Conservation (phyloP, 2,113 vertebrate species). For the Cromileptes altivelis region DNA sequence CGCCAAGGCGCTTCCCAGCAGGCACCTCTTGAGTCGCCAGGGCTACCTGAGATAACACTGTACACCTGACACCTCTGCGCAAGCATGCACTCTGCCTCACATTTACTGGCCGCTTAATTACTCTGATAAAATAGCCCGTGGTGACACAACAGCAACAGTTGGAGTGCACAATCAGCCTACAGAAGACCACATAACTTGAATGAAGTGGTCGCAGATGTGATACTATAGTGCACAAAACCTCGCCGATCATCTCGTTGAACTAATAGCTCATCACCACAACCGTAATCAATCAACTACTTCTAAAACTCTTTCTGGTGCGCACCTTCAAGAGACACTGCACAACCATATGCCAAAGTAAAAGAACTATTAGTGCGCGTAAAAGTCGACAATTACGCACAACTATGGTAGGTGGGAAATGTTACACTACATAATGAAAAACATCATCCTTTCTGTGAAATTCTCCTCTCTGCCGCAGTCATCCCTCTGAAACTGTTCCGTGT, state of each 20-base stretch:
- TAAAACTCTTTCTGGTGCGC: constrained; percentile 21
- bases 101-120: constrained; percentile 15
- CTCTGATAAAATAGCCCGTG: not conserved
- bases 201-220: not conserved
- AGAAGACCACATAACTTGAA: constrained; percentile 5
- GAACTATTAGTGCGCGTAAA: constrained; percentile 27
- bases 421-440: not conserved
- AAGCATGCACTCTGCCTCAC: constrained; percentile 30
- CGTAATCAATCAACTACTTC: not conserved
- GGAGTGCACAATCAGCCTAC: not conserved
- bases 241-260: not conserved
- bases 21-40: constrained; percentile 49
- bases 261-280: not conserved
- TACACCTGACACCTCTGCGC: constrained; percentile 73
- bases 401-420: not conserved
- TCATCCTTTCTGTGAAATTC: not conserved
- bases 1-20: constrained; percentile 69
- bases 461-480: constrained; percentile 22
- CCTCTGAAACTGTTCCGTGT: not conserved
- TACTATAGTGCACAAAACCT: too few relatives aligned
- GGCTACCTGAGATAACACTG: constrained; percentile 75
- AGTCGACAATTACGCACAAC: constrained; percentile 46
- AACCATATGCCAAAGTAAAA: not conserved
- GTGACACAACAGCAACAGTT: constrained; percentile 37
- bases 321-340: not conserved